Evolutionary conservation across 2,113 vertebrate species (phyloP), one percentile per base, ranked within the genome.

Genomic region (Apaloderma vittatum): DNA sequence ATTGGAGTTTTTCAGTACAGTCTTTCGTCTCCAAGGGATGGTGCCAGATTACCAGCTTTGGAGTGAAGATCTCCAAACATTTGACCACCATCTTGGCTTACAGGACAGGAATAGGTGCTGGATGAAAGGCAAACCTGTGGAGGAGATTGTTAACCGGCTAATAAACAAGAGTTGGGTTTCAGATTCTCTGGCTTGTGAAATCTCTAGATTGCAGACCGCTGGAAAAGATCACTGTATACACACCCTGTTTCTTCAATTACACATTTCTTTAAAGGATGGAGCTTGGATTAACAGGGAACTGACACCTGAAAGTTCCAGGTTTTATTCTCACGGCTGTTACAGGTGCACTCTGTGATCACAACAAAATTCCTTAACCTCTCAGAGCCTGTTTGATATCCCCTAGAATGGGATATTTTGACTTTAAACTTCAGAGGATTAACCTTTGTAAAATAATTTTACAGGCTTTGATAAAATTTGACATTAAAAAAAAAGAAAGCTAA

Each of bases 401-500:
- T 78, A 85, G 95, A 94, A 93, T 11, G 15, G 78, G 58, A 49
- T 59, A 59, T 46, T 59, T 71, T 32, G 15, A 84, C 43, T 96
- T 66, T n/a, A 63, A 84, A 94, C 72, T 92, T 81, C 86, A 51
- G 58, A 65, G 46, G 62, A 87, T 78, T 94, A 92, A 92, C 83
- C 90, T 86, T 88, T 86, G 82, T 37, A 74, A 88, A 96, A 97
- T 82, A 87, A 87, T 93, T 97, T 92, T 91, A 78, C 16, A 24
- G 22, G 49, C 46, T 94, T 91, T 65, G 76, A 92, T 95, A 95
- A 94, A 94, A 93, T 58, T 73, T 93, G 88, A 95, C 89, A 75
- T 72, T 67, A 81, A 74, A 86, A 95, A 79, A 72, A 37, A 40
- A 5, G 10, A 37, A 40, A 5, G 10, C 3, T 62, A 67, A 95